These are phyloP conservation scores for Nephila pilipes DNA, from an alignment of 1,140 invertebrate genomes.

Conservation along the genomic window DNA sequence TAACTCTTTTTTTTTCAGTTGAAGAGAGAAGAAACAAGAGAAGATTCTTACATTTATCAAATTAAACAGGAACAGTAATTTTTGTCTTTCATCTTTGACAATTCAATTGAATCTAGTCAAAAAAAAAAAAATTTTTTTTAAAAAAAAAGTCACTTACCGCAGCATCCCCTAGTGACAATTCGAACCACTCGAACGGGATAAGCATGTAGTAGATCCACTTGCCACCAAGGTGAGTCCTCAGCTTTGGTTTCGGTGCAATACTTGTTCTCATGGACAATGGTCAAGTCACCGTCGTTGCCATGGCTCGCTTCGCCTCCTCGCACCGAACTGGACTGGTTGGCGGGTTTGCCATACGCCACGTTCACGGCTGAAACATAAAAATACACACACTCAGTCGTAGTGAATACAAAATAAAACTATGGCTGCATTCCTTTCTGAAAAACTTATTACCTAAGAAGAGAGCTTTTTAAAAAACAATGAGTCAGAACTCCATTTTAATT, in stretches of 20 bases:
- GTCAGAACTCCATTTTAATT: no score
- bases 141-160: constrained; percentile 83
- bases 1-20: no score
- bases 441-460: no score
- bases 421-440: no score
- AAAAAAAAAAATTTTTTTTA: no score
- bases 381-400: not conserved
- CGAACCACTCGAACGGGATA: constrained; percentile 91
- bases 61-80: no score
- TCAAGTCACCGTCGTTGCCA: constrained; percentile 91
- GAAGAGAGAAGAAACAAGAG: no score
- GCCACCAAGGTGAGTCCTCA: constrained; percentile 94
- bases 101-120: no score
- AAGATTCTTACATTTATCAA: no score
- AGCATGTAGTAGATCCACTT: constrained; percentile 90
- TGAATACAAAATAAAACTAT: not conserved
- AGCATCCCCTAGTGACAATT: constrained; percentile 92
- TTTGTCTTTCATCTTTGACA: no score
- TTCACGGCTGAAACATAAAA: constrained; percentile 83
- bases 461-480: no score
- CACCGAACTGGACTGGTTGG: constrained; percentile 91
- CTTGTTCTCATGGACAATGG: constrained; percentile 91
- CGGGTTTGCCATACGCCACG: constrained; percentile 91
- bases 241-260: constrained; percentile 93
- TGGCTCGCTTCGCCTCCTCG: constrained; percentile 89